Base-by-base conservation (phyloP, 2,888 invertebrate genomes). In the Hyppa rectilinea region DNA sequence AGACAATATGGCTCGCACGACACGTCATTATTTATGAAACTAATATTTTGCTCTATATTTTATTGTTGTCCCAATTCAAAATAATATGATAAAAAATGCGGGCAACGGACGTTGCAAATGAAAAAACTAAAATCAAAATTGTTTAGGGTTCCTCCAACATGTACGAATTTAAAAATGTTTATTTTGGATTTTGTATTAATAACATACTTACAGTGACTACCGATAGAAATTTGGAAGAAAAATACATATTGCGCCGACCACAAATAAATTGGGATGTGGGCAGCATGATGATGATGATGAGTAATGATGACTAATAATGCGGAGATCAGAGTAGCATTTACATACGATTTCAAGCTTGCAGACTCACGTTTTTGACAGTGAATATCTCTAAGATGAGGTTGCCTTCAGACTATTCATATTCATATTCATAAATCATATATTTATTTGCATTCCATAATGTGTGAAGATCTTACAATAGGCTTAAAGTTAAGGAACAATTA, bases 11-110 rank as follows among this genome's bases (percentile, higher is more conserved):
- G 69, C 82, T 71, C 64, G 29, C 53, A 65, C 49, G 81, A 83
- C 72, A 80, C 82, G 85, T 87, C 88, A 91, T 92, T 91, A 91
- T 93, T 92, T 89, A 89, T 81, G 78, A 80, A 83, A 75, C 83
- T 85, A 80, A 83, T 86, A 83, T 89, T 90, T 87, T 90, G 91
- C 92, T 90, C 92, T 89, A 92, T 90, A 94, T 94, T 94, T 93
- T 93, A 92, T 93, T 92, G 91, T 90, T 90, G 90, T 87, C 86
- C 86, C 71, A 47, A 66, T 75, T 76, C 84, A 80, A 86, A 85
- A 72, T 67, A 73, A 52, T 45, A 47, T 20, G 67, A 67, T 74
- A 83, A 83, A 84, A 84, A 80, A 88, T 87, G 87, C 86, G 85
- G 87, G 84, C 81, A 71, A 34, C 66, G 55, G 55, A 83, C 82